Percentiles rank a stretch among this genome's conserved stretches.
These are phyloP conservation scores for Phenganax subtilis DNA, from an alignment of 92 coral and sea anemone genomes.

Conservation along the genomic window DNA sequence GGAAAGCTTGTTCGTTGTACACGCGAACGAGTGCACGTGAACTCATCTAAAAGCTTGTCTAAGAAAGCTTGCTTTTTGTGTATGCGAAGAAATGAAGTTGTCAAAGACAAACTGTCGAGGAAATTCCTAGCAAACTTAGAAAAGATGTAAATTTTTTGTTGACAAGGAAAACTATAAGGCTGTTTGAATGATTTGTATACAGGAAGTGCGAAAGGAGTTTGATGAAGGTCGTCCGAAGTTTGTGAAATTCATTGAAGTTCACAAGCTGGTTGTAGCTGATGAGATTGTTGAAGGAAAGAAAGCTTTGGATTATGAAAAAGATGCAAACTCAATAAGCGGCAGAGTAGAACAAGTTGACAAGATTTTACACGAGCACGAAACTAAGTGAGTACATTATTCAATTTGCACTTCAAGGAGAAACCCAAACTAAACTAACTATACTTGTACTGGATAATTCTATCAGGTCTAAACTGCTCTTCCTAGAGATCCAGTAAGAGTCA, in stretches of 20 bases:
- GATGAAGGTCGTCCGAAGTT: constrained; percentile 31
- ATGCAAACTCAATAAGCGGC: constrained; percentile 20
- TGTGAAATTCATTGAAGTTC: constrained; percentile 25
- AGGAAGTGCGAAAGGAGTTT: constrained; percentile 28
- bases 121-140: too few species aligned
- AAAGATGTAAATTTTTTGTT: too few species aligned
- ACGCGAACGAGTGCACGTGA: too few species aligned
- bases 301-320: constrained; percentile 11
- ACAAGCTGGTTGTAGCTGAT: constrained; percentile 18
- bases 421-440: too few species aligned
- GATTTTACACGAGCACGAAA: constrained; percentile 36
- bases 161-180: too few species aligned
- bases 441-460: too few species aligned
- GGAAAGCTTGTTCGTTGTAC: neutral
- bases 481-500: too few species aligned
- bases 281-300: constrained; percentile 26
- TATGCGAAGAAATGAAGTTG: too few species aligned
- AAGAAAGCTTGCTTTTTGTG: neutral
- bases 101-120: too few species aligned
- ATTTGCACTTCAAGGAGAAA: too few species aligned
- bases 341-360: constrained; percentile 36
- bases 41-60: too few species aligned
- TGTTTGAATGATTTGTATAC: neutral
- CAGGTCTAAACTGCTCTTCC: too few species aligned
- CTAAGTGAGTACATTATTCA: neutral